These are phyloP conservation scores for Dasyprocta punctata DNA, from an alignment of 2,113 vertebrate genomes.

Conservation along the genomic window DNA sequence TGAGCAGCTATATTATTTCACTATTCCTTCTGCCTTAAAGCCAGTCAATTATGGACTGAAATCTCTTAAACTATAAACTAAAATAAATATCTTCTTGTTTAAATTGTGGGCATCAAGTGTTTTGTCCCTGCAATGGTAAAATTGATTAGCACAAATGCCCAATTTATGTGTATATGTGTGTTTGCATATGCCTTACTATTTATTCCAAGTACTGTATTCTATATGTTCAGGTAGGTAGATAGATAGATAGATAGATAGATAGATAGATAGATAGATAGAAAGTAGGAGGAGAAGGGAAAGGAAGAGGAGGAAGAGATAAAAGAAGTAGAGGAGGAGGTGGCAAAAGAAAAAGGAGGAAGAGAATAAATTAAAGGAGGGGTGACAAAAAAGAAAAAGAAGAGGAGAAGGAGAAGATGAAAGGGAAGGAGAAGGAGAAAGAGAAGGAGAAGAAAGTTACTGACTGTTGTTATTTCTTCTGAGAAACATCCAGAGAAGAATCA, in stretches of 20 bases:
- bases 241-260: background rate
- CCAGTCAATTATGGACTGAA: background rate
- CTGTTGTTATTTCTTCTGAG: background rate
- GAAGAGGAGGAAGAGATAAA: background rate
- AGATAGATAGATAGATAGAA: background rate
- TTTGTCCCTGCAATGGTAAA: background rate
- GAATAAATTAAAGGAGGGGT: rapidly evolving
- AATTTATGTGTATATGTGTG: background rate
- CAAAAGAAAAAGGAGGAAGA: background rate
- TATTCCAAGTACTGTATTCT: background rate
- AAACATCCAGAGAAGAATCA: background rate
- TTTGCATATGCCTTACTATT: background rate
- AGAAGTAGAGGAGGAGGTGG: no score
- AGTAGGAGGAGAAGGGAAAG: background rate
- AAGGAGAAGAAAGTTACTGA: background rate
- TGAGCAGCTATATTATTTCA: background rate
- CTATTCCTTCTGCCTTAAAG: background rate
- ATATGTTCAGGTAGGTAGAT: background rate
- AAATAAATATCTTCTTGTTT: background rate
- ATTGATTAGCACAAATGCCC: background rate
- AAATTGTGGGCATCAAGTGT: background rate
- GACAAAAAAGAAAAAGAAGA: background rate
- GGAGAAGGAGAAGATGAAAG: rapidly evolving
- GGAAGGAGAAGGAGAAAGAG: background rate
- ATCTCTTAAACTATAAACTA: background rate